Evolutionary conservation across 2,797 vertebrate genomes (phyloP), one percentile per base, ranked within the genome.

Genomic region (Champsocephalus esox): DNA sequence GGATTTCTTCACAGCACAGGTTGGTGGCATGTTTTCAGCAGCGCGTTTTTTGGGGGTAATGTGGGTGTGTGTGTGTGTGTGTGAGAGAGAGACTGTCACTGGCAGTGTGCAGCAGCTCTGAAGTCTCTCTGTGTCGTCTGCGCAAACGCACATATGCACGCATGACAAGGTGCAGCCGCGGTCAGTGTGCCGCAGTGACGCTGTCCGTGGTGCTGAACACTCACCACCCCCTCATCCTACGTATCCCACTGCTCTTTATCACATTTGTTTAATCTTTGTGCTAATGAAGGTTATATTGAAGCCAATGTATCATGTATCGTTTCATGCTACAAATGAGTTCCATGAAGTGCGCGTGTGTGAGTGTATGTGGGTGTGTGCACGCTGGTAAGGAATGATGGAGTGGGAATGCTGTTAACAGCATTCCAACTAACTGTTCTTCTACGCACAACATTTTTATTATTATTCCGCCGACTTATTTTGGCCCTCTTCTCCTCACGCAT

Each of bases 131-230:
- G 24, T 28, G 28, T 73, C 57, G 11, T 12, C 12, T 48, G 41
- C 34, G 10, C 5, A 6, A 32, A n/a, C 60, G 9, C 24, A 48
- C 34, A 51, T 32, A 10, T 19, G 14, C 46, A 41, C 3, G 3
- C 34, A 34, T 34, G 34, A 34, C 34, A 5, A 1, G 34, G 12
- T 46, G 13, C 9, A 17, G 16, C 41, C 17, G 51, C 9, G 12
- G 55, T 21, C 28, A 14, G 60, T 13, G 21, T 3, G 54, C 6
- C 59, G 55, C 43, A 58, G 68, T 50, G 65, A 62, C 54, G 65
- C 87, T 90, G 88, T 89, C 88, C 84, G 16, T 66, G 85, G 83
- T 89, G 61, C 84, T 86, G 62, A 59, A 70, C 24, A 14, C 8
- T 6, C 13, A 14, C 57, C 12, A 44, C 17, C 7, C 21, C 32